Evolutionary conservation across 2,113 vertebrate species (phyloP), one percentile per base, ranked within the genome.

Genomic region (Lasiurus borealis): DNA sequence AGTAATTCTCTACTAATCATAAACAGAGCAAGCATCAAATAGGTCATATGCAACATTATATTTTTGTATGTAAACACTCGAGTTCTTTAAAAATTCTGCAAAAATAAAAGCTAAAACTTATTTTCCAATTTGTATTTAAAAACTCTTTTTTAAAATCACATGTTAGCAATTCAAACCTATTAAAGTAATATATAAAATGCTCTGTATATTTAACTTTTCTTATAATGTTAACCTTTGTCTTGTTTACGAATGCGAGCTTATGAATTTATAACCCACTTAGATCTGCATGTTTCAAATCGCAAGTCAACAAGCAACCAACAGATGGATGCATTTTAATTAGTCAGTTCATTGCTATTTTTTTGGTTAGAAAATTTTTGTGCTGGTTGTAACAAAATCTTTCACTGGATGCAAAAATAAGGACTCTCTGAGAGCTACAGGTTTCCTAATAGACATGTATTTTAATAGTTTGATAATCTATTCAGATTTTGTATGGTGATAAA

Each of bases 301-400:
- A 96, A 98, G 93, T 71, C 97, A 98, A 95, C 96, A 96, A 97
- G 96, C 88, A 95, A 71, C 93, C 78, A 98, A 96, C 98, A 98
- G 98, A 98, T 98, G 98, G 98, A 96, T 95, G 98, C 97, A 98
- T 98, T 97, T 98, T 98, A 98, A 98, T 98, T 98, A 98, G 98
- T 96, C 95, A 98, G 97, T 96, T 95, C 96, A 94, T 90, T 96
- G 87, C 89, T 96, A 89, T 96, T 96, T 97, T 97, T 97, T 97
- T 95, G 91, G 96, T 98, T 98, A 95, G 95, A 97, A 98, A 98
- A 98, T 88, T 96, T 91, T 96, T 97, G 97, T 86, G 94, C 96
- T 97, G 85, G 90, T 97, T 98, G 94, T 92, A 95, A 94, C 81
- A 95, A 90, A 97, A 96, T 96, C 83, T 95, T 96, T 87, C 73